These are phyloP conservation scores for Amazona vittata DNA, from an alignment of 2,113 vertebrate species.

Conservation along the genomic window DNA sequence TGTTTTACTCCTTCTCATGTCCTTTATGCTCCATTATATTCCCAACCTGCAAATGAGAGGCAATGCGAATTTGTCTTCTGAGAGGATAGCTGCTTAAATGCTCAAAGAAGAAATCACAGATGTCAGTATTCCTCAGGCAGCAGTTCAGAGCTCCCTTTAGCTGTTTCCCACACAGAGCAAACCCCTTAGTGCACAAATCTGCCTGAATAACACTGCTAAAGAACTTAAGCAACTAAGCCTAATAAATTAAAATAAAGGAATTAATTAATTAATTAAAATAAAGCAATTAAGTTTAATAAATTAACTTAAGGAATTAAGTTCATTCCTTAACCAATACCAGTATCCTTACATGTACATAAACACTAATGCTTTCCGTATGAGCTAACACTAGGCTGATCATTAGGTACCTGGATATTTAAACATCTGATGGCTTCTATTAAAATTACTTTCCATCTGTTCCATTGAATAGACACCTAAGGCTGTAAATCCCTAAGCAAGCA, in stretches of 20 bases:
- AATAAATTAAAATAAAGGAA: neutral
- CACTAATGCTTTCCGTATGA: neutral
- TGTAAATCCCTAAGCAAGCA: neutral
- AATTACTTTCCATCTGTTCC: conserved; percentile 2
- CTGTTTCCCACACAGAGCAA: neutral
- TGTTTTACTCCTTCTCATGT: neutral
- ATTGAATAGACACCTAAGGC: neutral
- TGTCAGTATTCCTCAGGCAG: neutral
- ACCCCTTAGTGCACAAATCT: neutral
- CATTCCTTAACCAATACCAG: neutral
- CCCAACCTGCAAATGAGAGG: neutral
- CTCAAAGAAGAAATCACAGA: neutral
- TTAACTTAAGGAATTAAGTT: neutral
- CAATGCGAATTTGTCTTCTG: neutral
- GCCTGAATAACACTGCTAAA: neutral
- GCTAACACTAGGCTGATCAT: neutral
- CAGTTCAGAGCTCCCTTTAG: neutral
- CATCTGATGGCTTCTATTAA: neutral
- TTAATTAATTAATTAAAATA: neutral
- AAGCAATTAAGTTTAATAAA: neutral
- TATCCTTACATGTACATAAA: neutral
- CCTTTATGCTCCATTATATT: neutral
- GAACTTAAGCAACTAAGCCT: neutral
- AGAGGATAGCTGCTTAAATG: neutral
- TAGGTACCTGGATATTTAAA: neutral